Base-by-base conservation (phyloP, 2,888 invertebrate species). In the Anoplius nigerrimus region DNA sequence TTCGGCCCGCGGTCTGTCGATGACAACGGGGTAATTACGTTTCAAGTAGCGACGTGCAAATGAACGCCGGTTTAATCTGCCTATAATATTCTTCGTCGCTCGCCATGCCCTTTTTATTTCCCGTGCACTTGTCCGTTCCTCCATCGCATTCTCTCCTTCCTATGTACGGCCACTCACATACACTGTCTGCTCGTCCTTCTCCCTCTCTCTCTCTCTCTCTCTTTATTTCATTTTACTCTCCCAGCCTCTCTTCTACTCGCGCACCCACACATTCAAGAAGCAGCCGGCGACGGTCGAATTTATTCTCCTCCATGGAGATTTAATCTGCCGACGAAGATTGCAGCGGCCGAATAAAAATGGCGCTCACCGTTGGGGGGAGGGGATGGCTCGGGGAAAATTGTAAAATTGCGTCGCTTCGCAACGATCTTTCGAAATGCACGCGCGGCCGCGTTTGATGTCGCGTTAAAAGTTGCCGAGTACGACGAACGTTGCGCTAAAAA, bases 11-110 rank as follows among this genome's bases (percentile, higher is more conserved):
- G 77, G 81, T 75, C 84, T 86, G 86, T 78, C 80, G 76, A 83
- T 86, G 86, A 86, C 86, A 86, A 85, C 82, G 75, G 76, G 83
- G 83, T 86, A 86, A 86, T 86, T 86, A 86, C 85, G 85, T 86
- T 86, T 86, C 84, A 82, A 85, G 82, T 79, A 78, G 78, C 77
- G 80, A 79, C 79, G 80, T 78, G 83, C 79, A 85, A 84, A 86
- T 83, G 82, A 86, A 84, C 81, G 80, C 76, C 78, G 78, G 72
- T 81, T 82, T 84, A 82, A 82, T 81, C 75, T 72, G 75, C 69
- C 73, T 71, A 75, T 79, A 79, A 79, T 80, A 79, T 77, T 71
- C 64, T 34, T 6, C 60, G 24, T 61, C 16, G 60, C 63, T 76
- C 58, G 69, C 63, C 68, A 71, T 54, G 34, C 46, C 65, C 34